These are phyloP conservation scores for Hydrozoanthus gracilis DNA, from an alignment of 92 coral and sea anemone species.

Conservation along the genomic window DNA sequence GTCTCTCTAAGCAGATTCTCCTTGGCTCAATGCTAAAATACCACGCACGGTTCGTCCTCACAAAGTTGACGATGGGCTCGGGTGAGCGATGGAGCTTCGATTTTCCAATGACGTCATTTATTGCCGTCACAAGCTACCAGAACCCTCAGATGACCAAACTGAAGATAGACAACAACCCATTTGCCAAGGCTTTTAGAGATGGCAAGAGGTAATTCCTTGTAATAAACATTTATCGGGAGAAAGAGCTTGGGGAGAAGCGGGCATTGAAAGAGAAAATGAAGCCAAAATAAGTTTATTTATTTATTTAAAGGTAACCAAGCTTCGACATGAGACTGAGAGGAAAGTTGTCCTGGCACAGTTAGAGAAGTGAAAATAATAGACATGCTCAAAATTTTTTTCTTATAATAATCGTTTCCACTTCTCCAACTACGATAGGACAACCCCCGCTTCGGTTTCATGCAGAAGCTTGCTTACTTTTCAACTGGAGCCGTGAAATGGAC, in stretches of 20 bases:
- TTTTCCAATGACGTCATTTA: constrained; percentile 92
- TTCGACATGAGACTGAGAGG: too few relatives aligned
- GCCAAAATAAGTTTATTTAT: background rate
- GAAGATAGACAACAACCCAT: constrained; percentile 92
- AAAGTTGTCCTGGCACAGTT: too few relatives aligned
- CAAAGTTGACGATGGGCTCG: constrained; percentile 73
- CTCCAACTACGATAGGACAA: too few relatives aligned
- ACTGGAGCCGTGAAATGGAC: too few relatives aligned
- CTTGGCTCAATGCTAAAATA: constrained; percentile 85
- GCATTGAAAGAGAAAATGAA: background rate
- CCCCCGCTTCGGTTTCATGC: too few relatives aligned
- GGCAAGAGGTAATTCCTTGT: constrained; percentile 64
- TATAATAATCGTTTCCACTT: too few relatives aligned
- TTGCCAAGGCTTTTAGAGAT: constrained; percentile 83
- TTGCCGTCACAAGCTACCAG: constrained; percentile 93
- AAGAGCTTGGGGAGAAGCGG: background rate
- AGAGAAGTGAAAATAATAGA: too few relatives aligned
- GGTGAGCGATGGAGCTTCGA: constrained; percentile 89
- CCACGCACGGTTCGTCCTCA: constrained; percentile 74
- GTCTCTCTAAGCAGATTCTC: constrained; percentile 62
- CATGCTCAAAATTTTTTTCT: too few relatives aligned
- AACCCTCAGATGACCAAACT: constrained; percentile 81
- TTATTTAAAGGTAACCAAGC: too few relatives aligned
- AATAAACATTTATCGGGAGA: too few relatives aligned
- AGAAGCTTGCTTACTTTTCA: too few relatives aligned